These are phyloP conservation scores for Magallana angulata DNA, from an alignment of 1,140 invertebrate genomes.

Conservation along the genomic window DNA sequence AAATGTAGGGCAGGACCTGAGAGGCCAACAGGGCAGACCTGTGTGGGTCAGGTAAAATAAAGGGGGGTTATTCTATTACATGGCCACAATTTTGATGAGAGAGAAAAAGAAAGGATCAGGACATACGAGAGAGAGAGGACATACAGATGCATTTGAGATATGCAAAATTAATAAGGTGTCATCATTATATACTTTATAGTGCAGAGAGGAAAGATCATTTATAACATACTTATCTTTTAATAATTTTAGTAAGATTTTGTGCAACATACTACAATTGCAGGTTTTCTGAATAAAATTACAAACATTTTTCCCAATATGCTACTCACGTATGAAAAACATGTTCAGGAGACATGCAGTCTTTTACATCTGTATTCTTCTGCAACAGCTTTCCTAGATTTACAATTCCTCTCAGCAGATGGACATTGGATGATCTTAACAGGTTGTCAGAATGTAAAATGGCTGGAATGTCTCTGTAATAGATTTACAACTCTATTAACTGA, in stretches of 20 bases:
- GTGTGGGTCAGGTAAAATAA: neutral
- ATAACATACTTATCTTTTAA: no score
- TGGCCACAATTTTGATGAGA: neutral
- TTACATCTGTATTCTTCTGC: conserved; percentile 66
- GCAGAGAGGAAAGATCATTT: no score
- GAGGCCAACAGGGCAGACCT: conserved; percentile 74
- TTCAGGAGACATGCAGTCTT: conserved; percentile 71
- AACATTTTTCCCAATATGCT: no score
- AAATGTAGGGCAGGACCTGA: conserved; percentile 71
- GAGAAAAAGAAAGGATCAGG: neutral
- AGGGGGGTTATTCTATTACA: neutral
- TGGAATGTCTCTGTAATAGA: conserved; percentile 58
- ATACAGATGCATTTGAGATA: no score
- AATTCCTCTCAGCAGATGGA: conserved; percentile 75
- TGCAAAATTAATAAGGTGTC: no score
- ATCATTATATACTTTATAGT: no score
- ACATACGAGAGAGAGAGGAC: neutral
- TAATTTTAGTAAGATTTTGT: no score
- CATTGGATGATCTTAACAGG: conserved; percentile 72
- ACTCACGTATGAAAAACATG: conserved; percentile 77
- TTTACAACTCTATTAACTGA: neutral
- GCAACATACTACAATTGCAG: no score
- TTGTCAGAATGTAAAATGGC: conserved; percentile 69
- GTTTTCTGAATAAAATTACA: no score
- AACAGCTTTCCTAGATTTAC: conserved; percentile 73